Percentiles rank a stretch among this genome's conserved stretches.
phyloP scores from a whole-genome alignment of 2,888 invertebrate species.

The Eurytoma adleriae region DNA sequence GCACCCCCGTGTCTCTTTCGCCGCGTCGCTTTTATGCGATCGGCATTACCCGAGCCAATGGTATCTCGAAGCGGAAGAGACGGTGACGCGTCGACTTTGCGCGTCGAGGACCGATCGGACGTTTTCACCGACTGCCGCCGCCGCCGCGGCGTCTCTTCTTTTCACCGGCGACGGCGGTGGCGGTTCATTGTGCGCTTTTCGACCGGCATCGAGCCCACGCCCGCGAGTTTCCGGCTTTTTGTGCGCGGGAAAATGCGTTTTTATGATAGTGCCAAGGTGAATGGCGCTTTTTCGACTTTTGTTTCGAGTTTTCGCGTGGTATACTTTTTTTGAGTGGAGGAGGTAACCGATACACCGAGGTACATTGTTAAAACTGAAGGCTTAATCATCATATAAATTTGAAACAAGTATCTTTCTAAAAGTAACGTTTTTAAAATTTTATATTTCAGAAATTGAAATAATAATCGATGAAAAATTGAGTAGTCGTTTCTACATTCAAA shows the following conservation, averaged over 20 bases:
- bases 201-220: neutral
- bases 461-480: no score
- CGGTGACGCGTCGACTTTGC: conserved; percentile 45
- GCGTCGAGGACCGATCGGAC: conserved; percentile 31
- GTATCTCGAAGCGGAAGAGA: conserved; percentile 56
- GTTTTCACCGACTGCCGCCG: conserved; percentile 1
- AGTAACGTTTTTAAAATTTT: no score
- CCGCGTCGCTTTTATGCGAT: conserved; percentile 3
- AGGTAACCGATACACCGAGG: no score
- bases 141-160: conserved; percentile 10
- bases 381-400: no score
- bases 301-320: neutral
- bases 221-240: conserved; percentile 27
- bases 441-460: no score
- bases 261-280: neutral
- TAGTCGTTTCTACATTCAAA: no score
- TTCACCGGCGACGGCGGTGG: conserved; percentile 16
- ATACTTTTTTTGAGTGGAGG: neutral
- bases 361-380: no score
- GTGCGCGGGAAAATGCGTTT: neutral
- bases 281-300: neutral
- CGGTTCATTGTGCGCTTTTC: conserved; percentile 1
- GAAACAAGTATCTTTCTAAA: no score
- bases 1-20: neutral
- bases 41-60: conserved; percentile 48